A percentile compares a stretch with the other conserved stretches of the same genome.
Evolutionary conservation across 2,888 invertebrate species (phyloP).

Genomic region (Pemphredon lugubris): DNA sequence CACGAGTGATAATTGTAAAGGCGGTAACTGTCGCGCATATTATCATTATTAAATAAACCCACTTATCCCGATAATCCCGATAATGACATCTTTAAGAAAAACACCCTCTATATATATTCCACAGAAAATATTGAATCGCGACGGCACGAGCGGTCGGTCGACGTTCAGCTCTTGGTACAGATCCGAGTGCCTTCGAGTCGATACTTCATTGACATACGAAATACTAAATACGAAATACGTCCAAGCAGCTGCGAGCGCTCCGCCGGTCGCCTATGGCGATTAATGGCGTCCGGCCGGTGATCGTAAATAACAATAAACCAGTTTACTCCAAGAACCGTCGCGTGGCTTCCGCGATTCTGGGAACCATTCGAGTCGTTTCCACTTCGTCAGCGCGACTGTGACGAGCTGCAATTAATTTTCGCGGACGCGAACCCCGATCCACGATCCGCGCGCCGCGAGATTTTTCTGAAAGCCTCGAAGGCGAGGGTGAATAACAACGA

Average conservation of each 20-base stretch:
- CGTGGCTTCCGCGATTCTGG: constrained; percentile 66
- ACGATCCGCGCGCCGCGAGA: constrained; percentile 16
- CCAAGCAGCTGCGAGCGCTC: constrained; percentile 47
- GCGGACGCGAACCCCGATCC: constrained; percentile 61
- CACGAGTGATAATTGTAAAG: no score
- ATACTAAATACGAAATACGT: constrained; percentile 20
- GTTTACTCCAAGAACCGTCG: constrained; percentile 62
- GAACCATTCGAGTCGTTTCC: constrained; percentile 51
- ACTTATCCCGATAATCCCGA: no score
- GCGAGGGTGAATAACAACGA: background rate
- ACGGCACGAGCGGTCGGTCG: no score
- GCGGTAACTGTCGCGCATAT: no score
- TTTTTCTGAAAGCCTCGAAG: constrained; percentile 21
- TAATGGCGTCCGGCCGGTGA: constrained; percentile 60
- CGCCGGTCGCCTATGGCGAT: constrained; percentile 53
- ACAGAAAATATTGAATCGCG: no score
- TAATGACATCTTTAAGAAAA: no score
- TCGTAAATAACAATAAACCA: constrained; percentile 68
- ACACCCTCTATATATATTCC: no score
- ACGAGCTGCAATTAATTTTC: constrained; percentile 66
- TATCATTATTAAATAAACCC: no score
- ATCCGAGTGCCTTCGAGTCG: no score
- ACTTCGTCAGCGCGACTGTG: constrained; percentile 50
- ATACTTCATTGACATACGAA: constrained; percentile 28
- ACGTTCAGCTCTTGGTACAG: no score